Evolutionary conservation across 2,797 vertebrate species (phyloP).

Genomic region (Caiman crocodilus): DNA sequence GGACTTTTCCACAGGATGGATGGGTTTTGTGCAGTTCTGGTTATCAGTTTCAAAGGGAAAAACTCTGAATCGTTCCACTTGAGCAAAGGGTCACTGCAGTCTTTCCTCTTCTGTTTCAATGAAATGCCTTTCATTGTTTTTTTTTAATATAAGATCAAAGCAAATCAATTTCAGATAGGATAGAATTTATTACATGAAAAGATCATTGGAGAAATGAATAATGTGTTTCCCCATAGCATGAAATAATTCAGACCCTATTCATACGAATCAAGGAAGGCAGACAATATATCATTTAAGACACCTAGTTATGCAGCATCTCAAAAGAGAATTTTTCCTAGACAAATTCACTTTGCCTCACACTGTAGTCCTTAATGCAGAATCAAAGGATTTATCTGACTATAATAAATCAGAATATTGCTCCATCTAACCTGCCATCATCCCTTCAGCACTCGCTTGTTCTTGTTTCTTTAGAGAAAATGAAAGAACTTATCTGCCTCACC

Average conservation of each 20-base stretch:
- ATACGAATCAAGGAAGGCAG: neutral
- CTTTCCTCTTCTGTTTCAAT: neutral
- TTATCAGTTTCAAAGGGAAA: neutral
- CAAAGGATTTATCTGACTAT: neutral
- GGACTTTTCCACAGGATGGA: neutral
- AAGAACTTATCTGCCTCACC: neutral
- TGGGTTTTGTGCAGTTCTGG: neutral
- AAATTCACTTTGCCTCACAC: neutral
- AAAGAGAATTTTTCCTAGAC: neutral
- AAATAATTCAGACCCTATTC: neutral
- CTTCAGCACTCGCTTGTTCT: neutral
- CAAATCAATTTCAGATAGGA: neutral
- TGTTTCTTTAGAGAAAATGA: neutral
- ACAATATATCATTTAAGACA: neutral
- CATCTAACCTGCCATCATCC: neutral
- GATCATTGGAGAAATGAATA: neutral
- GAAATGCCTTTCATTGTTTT: neutral
- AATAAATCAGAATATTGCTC: neutral
- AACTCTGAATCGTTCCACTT: neutral
- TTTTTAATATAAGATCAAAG: slow-evolving; percentile 8
- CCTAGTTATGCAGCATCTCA: neutral
- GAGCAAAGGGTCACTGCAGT: neutral
- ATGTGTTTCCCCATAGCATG: neutral
- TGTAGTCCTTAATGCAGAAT: neutral
- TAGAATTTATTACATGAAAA: neutral